A percentile compares a stretch with the other conserved stretches of the same genome.
Conservation (phyloP, 2,888 invertebrate species). For the Augiades crinisus region DNA sequence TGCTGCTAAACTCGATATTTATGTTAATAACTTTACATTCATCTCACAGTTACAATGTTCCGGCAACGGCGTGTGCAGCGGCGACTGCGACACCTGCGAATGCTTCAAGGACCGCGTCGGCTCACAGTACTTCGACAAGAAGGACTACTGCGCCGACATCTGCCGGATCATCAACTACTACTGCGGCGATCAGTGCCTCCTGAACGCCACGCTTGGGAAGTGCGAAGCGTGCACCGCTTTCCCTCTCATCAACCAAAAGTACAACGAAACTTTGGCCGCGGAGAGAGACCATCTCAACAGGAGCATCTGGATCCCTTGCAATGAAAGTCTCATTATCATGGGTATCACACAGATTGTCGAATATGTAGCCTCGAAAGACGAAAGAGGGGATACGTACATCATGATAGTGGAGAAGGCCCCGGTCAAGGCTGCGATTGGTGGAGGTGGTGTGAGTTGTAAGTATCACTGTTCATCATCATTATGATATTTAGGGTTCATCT, state of each 20-base stretch:
- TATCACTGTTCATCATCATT: too few relatives aligned
- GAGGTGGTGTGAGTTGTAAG: conserved; percentile 47
- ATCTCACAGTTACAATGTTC: conserved; percentile 54
- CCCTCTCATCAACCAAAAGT: conserved; percentile 34
- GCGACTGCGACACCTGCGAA: conserved; percentile 50
- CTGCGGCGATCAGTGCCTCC: conserved; percentile 53
- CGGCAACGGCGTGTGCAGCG: conserved; percentile 63
- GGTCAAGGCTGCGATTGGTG: conserved; percentile 31
- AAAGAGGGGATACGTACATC: conserved; percentile 37
- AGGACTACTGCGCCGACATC: conserved; percentile 54
- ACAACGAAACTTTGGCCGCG: conserved; percentile 39
- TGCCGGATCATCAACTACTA: conserved; percentile 49
- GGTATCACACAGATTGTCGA: too few relatives aligned
- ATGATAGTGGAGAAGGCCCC: conserved; percentile 38
- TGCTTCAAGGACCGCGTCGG: conserved; percentile 53
- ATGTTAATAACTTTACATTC: too few relatives aligned
- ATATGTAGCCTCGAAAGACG: conserved; percentile 51
- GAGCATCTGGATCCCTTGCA: conserved; percentile 56
- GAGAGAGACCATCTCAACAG: conserved; percentile 41
- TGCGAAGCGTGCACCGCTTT: conserved; percentile 34
- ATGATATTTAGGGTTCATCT: too few relatives aligned
- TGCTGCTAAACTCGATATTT: too few relatives aligned
- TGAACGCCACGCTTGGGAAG: conserved; percentile 38
- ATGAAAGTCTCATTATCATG: conserved; percentile 38
- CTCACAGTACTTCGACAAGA: conserved; percentile 57